A percentile compares a stretch with the other conserved stretches of the same genome.
These are phyloP conservation scores for Oriolus oriolus DNA, from an alignment of 2,113 vertebrate genomes.

Conservation along the genomic window DNA sequence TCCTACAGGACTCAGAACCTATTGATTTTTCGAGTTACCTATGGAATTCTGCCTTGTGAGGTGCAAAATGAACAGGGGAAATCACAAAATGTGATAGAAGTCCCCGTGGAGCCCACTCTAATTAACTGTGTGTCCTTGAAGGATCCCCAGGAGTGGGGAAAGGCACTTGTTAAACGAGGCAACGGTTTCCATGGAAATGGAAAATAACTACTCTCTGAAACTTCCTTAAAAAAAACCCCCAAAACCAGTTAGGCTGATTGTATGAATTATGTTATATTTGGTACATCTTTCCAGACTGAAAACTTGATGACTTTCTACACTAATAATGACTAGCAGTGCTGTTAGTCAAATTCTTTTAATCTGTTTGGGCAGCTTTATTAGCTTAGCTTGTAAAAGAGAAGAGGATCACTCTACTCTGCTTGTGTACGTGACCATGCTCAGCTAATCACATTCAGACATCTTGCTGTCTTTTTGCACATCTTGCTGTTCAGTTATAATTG, in stretches of 20 bases:
- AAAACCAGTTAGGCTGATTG: background rate
- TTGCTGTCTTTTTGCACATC: background rate
- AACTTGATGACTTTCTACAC: background rate
- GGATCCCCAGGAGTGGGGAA: background rate
- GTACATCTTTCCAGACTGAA: background rate
- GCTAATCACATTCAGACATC: background rate
- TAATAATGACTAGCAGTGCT: background rate
- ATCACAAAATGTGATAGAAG: background rate
- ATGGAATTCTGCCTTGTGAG: background rate
- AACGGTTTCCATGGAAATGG: background rate
- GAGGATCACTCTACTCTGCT: fast-evolving
- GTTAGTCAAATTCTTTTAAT: background rate
- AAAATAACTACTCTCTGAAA: background rate
- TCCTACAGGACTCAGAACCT: background rate
- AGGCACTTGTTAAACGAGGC: background rate
- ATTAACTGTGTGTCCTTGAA: background rate
- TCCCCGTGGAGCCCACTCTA: background rate
- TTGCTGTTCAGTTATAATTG: background rate
- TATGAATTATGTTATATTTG: background rate
- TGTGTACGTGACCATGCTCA: fast-evolving
- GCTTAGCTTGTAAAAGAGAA: background rate
- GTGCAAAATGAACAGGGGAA: background rate
- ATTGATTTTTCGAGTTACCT: background rate
- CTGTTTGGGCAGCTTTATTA: background rate
- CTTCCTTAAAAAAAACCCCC: background rate